Evolutionary conservation across 2,888 invertebrate species (phyloP).

Genomic region (Aspidiotus destructor): DNA sequence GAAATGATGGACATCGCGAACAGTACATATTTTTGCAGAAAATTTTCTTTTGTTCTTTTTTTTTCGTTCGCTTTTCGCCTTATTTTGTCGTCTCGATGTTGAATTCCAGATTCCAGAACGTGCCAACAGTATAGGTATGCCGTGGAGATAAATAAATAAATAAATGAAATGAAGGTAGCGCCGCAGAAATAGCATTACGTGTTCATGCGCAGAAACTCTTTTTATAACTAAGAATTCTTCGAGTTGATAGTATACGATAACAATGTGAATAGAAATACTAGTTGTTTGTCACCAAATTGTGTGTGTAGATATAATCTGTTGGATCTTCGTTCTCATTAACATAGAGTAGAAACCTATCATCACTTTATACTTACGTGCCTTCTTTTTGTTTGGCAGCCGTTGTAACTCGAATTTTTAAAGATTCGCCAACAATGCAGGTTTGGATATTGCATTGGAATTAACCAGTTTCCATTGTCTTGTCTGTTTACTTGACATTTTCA

Average conservation of each 20-base stretch:
- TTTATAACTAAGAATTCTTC: no score
- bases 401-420: slow-evolving; percentile 9
- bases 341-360: slow-evolving; percentile 33
- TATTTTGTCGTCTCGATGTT: no score
- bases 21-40: no score
- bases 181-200: no score
- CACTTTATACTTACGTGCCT: slow-evolving; percentile 12
- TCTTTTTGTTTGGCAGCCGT: slow-evolving; percentile 15
- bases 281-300: slow-evolving; percentile 30
- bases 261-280: slow-evolving; percentile 21
- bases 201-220: no score
- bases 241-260: slow-evolving; percentile 12
- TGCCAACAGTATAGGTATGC: no score
- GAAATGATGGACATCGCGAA: no score
- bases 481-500: slow-evolving; percentile 30
- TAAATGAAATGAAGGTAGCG: no score
- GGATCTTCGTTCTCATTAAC: slow-evolving; percentile 29
- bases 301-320: slow-evolving; percentile 15
- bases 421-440: slow-evolving; percentile 16
- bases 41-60: no score
- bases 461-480: slow-evolving; percentile 30
- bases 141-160: no score
- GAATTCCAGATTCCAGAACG: no score
- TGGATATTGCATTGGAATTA: slow-evolving; percentile 10
- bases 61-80: no score